Evolutionary conservation across 1,140 invertebrate genomes (phyloP).

Genomic region (Phenacoccus solenopsis): DNA sequence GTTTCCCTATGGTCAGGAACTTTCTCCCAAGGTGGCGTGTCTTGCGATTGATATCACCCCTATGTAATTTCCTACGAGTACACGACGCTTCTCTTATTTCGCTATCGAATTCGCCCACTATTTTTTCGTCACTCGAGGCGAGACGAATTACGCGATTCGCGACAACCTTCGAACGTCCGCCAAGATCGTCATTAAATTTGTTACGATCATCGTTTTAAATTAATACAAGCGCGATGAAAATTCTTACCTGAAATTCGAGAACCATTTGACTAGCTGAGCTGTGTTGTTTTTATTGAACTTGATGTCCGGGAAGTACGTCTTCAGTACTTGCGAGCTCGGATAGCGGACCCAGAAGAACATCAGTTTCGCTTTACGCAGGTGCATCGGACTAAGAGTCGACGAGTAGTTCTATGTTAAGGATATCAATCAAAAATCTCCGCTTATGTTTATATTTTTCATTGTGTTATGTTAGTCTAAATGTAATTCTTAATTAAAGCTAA

Average conservation of each 20-base stretch:
- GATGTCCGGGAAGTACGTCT: conserved; percentile 99
- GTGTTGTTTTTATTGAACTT: conserved; percentile 99
- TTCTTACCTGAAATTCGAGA: conserved; percentile 99
- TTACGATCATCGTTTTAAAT: no score
- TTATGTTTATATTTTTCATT: no score
- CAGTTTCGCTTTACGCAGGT: conserved; percentile 98
- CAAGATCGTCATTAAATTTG: no score
- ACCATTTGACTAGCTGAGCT: conserved; percentile 99
- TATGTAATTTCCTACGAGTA: not conserved
- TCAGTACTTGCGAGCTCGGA: conserved; percentile 93
- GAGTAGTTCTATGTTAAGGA: conserved; percentile 46
- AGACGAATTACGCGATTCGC: no score
- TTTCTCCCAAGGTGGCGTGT: not conserved
- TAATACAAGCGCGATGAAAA: no score
- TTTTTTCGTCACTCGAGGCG: no score
- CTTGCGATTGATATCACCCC: not conserved
- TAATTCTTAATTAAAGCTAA: not conserved
- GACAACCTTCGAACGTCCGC: no score
- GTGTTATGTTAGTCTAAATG: not conserved
- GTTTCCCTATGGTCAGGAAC: not conserved
- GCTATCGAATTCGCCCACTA: no score
- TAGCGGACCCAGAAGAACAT: conserved; percentile 99
- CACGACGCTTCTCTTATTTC: no score
- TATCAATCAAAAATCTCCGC: no score
- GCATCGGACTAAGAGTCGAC: conserved; percentile 96